A percentile compares a stretch with the other conserved stretches of the same genome.
These are phyloP conservation scores for Drosophila jambulina DNA, from an alignment of 1,140 invertebrate genomes.

Conservation along the genomic window DNA sequence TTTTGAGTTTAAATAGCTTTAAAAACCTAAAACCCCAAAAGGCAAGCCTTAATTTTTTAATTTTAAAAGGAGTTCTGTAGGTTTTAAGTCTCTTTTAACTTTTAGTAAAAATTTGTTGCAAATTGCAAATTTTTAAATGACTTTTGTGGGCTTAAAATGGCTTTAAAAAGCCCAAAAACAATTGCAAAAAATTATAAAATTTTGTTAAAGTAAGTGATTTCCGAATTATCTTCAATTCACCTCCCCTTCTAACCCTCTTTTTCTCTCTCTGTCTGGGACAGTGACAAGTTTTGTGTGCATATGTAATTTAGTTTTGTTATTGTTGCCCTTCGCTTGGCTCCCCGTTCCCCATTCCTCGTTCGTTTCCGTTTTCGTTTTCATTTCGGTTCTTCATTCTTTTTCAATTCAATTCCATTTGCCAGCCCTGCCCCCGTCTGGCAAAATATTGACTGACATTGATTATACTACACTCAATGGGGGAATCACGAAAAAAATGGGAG, in stretches of 20 bases:
- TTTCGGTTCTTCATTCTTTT: conserved; percentile 50
- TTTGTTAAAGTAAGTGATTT: not conserved
- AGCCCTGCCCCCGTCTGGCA: conserved; percentile 38
- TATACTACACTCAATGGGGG: conserved; percentile 45
- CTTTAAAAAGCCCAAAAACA: not conserved
- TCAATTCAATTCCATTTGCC: conserved; percentile 61
- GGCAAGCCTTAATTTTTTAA: no score
- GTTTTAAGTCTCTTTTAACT: no score
- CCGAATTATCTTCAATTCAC: rapidly evolving
- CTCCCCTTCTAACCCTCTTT: not conserved
- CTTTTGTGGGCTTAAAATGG: not conserved
- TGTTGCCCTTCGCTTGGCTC: conserved; percentile 57
- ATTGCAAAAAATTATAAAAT: no score
- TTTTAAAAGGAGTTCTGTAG: no score
- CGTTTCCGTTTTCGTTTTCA: conserved; percentile 61
- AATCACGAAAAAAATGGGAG: not conserved
- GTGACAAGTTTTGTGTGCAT: conserved; percentile 69
- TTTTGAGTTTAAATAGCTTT: not conserved
- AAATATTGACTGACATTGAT: conserved; percentile 81
- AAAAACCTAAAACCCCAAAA: no score
- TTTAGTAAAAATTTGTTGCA: no score
- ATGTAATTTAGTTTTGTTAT: conserved; percentile 79
- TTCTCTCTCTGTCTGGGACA: conserved; percentile 17
- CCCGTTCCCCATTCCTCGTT: not conserved
- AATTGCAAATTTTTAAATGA: no score